Percentiles rank a stretch among this genome's conserved stretches.
Conservation (phyloP, 2,113 vertebrate species). For the Aspiorhynchus laticeps region DNA sequence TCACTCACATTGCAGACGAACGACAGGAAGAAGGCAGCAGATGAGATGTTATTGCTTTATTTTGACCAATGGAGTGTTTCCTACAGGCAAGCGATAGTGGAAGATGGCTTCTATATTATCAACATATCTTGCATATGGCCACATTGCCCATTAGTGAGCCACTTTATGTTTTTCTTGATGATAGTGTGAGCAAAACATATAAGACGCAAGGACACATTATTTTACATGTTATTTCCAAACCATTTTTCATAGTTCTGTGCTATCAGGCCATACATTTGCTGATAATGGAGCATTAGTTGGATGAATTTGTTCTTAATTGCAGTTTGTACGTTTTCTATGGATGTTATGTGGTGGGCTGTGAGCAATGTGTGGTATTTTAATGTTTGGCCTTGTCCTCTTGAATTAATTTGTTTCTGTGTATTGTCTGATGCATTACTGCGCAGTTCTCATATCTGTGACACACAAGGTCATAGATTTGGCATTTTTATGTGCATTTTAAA, state of each 20-base stretch:
- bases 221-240: neutral
- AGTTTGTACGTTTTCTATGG: neutral
- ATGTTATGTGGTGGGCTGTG: neutral
- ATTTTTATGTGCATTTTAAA: neutral
- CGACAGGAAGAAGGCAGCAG: neutral
- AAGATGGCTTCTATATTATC: neutral
- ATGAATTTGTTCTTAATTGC: slow-evolving; percentile 8
- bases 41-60: slow-evolving; percentile 27
- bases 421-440: neutral
- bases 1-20: neutral
- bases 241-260: neutral
- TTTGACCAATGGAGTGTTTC: neutral
- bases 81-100: neutral
- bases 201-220: neutral
- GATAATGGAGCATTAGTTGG: neutral
- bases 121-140: neutral
- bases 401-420: neutral
- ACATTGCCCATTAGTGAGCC: neutral
- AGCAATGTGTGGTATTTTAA: neutral
- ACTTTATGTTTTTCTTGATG: neutral
- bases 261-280: neutral
- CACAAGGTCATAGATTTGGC: neutral
- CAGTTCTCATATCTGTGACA: neutral
- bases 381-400: neutral
- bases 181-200: neutral